Conservation (phyloP, 2,797 vertebrate species). For the Scomberomorus guttatus region DNA sequence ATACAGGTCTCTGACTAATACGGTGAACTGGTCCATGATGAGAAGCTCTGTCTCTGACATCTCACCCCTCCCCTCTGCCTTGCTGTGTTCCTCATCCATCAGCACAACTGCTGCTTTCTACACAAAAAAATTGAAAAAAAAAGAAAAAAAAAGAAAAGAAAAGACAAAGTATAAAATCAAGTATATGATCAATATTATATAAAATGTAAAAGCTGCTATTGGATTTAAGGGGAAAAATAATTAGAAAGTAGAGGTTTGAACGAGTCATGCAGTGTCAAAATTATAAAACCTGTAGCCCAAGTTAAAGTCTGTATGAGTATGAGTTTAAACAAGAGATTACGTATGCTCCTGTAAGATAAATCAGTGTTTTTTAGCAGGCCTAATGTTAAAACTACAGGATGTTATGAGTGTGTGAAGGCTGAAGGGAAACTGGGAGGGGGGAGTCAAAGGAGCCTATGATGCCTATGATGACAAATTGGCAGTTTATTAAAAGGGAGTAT, state of each 20-base stretch:
- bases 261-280: too few species aligned
- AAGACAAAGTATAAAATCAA: neutral
- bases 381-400: too few species aligned
- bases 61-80: conserved; percentile 94
- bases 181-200: neutral
- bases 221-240: neutral
- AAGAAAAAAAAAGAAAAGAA: neutral
- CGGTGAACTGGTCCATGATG: conserved; percentile 95
- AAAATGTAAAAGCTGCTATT: neutral
- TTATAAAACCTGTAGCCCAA: too few species aligned
- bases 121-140: neutral
- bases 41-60: conserved; percentile 97
- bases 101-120: conserved; percentile 93
- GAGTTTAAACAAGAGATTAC: too few species aligned
- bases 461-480: neutral
- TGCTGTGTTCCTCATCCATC: conserved; percentile 94
- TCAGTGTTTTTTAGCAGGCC: too few species aligned
- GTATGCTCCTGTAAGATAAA: too few species aligned
- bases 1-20: conserved; percentile 94
- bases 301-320: too few species aligned
- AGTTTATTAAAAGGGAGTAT: neutral
- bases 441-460: too few species aligned
- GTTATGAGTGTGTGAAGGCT: neutral
- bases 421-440: neutral
- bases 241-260: neutral